These are phyloP conservation scores for Neodiprion virginianus DNA, from an alignment of 1,140 invertebrate species.

Conservation along the genomic window DNA sequence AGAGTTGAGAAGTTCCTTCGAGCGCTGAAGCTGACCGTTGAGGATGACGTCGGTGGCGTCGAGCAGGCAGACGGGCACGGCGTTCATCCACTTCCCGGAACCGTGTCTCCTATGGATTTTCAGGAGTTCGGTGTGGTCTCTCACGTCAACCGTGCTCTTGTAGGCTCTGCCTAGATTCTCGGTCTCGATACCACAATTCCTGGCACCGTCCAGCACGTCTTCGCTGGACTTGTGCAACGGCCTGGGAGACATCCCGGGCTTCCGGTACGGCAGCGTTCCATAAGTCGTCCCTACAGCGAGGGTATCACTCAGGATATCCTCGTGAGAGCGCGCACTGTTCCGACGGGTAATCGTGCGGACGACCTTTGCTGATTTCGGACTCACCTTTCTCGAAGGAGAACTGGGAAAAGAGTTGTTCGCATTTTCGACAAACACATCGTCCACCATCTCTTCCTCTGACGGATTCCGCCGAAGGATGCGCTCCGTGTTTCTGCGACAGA, in stretches of 20 bases:
- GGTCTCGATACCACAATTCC: constrained; percentile 15
- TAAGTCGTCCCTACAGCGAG: constrained; percentile 35
- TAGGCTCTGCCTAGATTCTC: constrained; percentile 30
- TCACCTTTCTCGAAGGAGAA: background rate
- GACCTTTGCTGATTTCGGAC: background rate
- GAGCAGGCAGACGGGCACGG: constrained; percentile 32
- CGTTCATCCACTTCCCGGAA: background rate
- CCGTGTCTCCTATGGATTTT: too few relatives aligned
- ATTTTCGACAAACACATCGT: background rate
- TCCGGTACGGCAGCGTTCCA: constrained; percentile 48
- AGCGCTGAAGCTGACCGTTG: constrained; percentile 36
- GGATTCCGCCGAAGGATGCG: background rate
- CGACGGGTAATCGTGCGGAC: background rate
- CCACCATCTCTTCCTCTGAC: background rate
- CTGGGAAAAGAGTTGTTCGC: background rate
- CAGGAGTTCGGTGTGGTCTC: constrained; percentile 14
- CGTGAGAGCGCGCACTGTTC: background rate
- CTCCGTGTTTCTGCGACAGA: background rate
- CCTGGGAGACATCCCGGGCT: constrained; percentile 31
- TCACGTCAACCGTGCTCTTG: constrained; percentile 36
- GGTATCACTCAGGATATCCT: constrained; percentile 9
- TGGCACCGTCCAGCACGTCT: constrained; percentile 46
- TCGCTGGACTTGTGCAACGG: constrained; percentile 51
- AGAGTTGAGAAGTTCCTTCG: constrained; percentile 6
- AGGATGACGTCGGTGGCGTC: constrained; percentile 54